Conservation (phyloP, 2,113 vertebrate genomes). For the Atrichornis clamosus region DNA sequence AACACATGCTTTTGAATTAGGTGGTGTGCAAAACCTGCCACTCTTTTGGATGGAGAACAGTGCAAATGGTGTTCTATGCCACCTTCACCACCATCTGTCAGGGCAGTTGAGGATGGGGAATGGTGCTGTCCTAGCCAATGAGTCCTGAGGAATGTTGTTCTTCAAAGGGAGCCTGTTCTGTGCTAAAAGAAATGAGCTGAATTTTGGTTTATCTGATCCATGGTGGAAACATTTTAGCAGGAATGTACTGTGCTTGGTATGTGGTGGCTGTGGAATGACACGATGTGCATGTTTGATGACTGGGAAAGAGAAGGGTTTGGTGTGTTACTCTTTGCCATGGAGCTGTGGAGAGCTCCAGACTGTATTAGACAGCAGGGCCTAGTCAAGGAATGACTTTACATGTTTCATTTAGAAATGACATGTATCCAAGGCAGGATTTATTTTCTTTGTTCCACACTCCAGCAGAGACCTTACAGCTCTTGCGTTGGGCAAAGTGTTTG, state of each 20-base stretch:
- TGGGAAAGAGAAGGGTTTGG: not conserved
- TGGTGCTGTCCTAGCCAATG: not conserved
- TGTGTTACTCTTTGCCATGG: not conserved
- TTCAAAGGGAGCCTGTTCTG: not conserved
- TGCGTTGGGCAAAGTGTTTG: not conserved
- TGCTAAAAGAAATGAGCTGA: not conserved
- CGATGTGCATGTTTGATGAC: rapidly evolving
- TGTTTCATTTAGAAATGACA: not conserved
- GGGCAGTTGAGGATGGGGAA: not conserved
- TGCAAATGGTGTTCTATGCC: not conserved
- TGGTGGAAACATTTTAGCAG: not conserved
- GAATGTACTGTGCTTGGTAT: not conserved
- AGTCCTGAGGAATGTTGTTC: not conserved
- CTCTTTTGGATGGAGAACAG: not conserved
- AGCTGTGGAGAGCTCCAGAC: not conserved
- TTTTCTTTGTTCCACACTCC: rapidly evolving
- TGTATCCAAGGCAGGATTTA: rapidly evolving
- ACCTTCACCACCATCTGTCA: not conserved
- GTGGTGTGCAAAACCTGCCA: not conserved
- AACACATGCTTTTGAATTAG: rapidly evolving
- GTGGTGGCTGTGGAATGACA: not conserved
- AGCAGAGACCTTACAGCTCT: not conserved
- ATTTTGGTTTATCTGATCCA: not conserved
- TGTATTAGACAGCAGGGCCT: not conserved
- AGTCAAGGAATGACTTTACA: rapidly evolving